Base-by-base conservation (phyloP, 92 coral and sea anemone species). In the Heliopora coerulea region DNA sequence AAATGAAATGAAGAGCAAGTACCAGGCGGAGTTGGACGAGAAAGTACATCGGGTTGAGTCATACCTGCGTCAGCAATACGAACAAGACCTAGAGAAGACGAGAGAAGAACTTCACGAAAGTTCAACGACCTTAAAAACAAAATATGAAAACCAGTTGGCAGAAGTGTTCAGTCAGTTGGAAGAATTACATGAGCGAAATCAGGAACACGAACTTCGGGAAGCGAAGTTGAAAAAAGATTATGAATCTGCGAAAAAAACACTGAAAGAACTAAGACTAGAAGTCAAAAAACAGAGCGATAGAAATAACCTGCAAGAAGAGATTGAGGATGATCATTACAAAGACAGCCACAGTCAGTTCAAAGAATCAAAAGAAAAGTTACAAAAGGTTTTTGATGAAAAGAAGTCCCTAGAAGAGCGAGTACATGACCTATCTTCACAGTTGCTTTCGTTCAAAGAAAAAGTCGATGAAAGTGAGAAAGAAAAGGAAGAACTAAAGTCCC, bases 151-250 rank as follows among this genome's bases (percentile, higher is more conserved):
- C 25, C 88, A 92, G 62, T 84, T 92, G 28, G 79, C 96, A 1
- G 97, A 92, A 28, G 86, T 92, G 14, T 83, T 90, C 87, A 80
- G 66, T 42, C 96, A 92, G 62, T 87, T 92, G 89, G 97, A 92
- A 34, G 93, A 89, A 56, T 86, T 92, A 0, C 97, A 91, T 54
- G 93, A 92, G 24, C 79, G 91, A 42, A 91, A 86, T 57, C 93
- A 86, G 65, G 91, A 92, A 62, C 96, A 90, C 21, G 77, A 85
- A 26, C 72, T 85, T 60, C 84, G 82, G 56, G 89, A 88, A 58
- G 74, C 86, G 20, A 73, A 33, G 62, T 84, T 85, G 72, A 90
- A 90, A 50, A 89, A 92, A 79, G 92, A 85, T 31, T 72, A 90
- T 35, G 96, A 92, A 70, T 83, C 86, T 34, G 92, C 86, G 70